Base-by-base conservation (phyloP, 2,888 invertebrate genomes). In the Drosophila infuscata region DNA sequence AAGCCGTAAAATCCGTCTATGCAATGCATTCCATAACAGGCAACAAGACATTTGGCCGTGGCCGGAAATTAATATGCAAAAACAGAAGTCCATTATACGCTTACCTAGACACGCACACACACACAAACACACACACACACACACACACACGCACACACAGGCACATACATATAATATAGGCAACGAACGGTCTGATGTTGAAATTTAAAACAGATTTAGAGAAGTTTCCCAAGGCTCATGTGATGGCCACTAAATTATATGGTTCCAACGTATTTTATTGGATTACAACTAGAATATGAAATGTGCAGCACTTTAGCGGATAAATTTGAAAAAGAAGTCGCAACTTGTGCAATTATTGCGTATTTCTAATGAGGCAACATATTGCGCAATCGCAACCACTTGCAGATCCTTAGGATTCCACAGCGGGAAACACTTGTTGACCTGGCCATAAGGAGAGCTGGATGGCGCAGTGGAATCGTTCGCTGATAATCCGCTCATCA, bases 31-130 rank as follows among this genome's bases (percentile, higher is more conserved):
- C 57, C 64, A 49, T 56, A 71, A 60, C 61, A 53, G 46, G 65
- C 52, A 51, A 54, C 33, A 54, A 52, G 46, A 29, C 49, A 53
- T 62, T 65, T 57, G 57, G 57, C 49, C 68, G 35, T 43, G 71
- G 57, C 83, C 90, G 88, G 88, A 88, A 88, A 91, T 91, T 88
- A 83, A 83, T 85, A 88, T 90, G 91, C 86, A 90, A 85, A 82
- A 85, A 83, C 86, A 88, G 79, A 73, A 88, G 83, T 79, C 82
- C 84, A 87, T 88, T 90, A 89, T 79, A 81, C 81, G 82, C 76
- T 77, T 73, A 79, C 70, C 69, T 79, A 87, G 74, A 81, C 75
- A 70, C 59, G 46, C 61, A 51, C 58, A 66, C 35, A 20, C 30
- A 56, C 36, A 48, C 49, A 67, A 25, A 17, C 20, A 54, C 35